Base-by-base conservation (phyloP, 2,113 vertebrate genomes). In the Sakesphorus luctuosus region DNA sequence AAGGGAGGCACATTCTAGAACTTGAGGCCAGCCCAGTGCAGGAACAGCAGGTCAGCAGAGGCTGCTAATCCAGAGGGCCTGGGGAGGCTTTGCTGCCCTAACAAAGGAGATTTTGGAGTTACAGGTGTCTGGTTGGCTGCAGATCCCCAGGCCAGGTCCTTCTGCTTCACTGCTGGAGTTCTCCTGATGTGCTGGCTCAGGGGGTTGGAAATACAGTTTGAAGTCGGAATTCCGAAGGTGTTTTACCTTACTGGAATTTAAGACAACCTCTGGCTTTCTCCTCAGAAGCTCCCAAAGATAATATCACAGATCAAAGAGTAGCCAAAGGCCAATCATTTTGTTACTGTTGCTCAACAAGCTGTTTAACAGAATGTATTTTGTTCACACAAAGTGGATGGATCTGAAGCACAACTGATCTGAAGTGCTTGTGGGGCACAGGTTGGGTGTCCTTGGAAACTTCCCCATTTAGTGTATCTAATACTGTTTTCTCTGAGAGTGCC, bases 281-380 rank as follows among this genome's bases (percentile, higher is more conserved):
- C 62, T 85, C 73, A 66, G 72, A 82, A 76, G n/a, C 46, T 87
- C 69, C 69, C 61, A 6, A 76, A 94, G 87, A 83, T 89, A 65
- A 1, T 80, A 76, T 85, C 62, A 63, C 24, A 61, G 82, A 93
- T 82, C 82, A 95, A 87, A 94, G 91, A 86, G 59, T 87, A 93
- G 82, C 84, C 87, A 90, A 93, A 91, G 59, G 81, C 87, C 71
- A 79, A 76, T 76, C 5, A 11, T 83, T 91, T 84, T 90, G 75
- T 94, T 85, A 72, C 55, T 91, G 16, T 79, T 87, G 78, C 87
- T 91, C 74, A 93, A 82, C 66, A 94, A 89, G 43, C 55, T 94
- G 43, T 71, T 91, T 58, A 95, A 90, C 67, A 80, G 82, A 95
- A 85, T 90, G 46, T 26, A 80, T 94, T 83, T 79, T 50, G 71